Conservation (phyloP, 1,140 invertebrate genomes). For the Lamellibrachia luymesi region DNA sequence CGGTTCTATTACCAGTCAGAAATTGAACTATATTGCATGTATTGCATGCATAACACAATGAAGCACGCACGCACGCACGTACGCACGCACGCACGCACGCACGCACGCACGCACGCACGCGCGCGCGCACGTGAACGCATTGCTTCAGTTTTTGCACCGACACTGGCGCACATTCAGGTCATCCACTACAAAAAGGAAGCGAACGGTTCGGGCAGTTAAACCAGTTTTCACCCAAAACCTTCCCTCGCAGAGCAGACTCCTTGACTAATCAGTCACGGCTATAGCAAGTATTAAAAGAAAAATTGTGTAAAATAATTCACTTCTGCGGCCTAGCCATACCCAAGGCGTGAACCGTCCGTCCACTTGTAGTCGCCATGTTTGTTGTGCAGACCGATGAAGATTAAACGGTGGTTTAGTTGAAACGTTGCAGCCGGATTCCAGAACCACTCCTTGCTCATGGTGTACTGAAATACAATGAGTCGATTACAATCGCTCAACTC, state of each 20-base stretch:
- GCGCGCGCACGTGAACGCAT: background rate
- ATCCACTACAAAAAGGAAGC: too few relatives aligned
- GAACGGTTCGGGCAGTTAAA: too few relatives aligned
- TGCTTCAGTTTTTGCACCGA: background rate
- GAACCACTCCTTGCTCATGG: background rate
- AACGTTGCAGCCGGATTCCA: conserved; percentile 13
- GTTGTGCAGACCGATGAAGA: conserved; percentile 18
- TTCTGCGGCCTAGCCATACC: background rate
- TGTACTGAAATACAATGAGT: conserved; percentile 13
- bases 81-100: background rate
- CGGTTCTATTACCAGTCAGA: too few relatives aligned
- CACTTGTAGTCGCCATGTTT: conserved; percentile 12
- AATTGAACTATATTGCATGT: too few relatives aligned
- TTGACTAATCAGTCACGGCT: background rate
- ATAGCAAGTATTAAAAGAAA: background rate
- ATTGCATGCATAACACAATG: too few relatives aligned
- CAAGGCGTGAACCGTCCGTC: conserved; percentile 19
- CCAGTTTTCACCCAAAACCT: too few relatives aligned
- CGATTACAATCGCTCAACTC: background rate
- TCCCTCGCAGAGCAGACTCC: background rate
- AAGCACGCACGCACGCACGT: too few relatives aligned
- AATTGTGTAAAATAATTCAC: background rate
- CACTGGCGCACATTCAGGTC: too few relatives aligned
- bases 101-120: too few relatives aligned
- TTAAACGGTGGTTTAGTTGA: conserved; percentile 8